Conservation (phyloP, 2,113 vertebrate genomes). For the Emydura subglobosa region DNA sequence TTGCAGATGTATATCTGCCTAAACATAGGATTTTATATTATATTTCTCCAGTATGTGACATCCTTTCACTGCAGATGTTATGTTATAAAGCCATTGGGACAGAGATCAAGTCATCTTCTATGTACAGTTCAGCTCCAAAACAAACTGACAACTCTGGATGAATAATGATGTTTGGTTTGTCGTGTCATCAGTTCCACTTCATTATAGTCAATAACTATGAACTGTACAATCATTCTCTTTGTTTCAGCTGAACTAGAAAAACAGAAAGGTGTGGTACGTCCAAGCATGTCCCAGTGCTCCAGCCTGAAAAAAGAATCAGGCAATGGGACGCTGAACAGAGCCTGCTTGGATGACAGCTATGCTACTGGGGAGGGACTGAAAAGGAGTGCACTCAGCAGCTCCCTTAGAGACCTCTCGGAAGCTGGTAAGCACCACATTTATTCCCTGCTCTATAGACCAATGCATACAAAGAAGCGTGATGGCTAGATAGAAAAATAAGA, state of each 20-base stretch:
- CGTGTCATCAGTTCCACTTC: not conserved
- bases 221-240: not conserved
- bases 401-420: conserved; percentile 95
- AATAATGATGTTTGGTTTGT: fast-evolving
- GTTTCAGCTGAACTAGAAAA: conserved; percentile 94
- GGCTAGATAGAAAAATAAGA: fast-evolving
- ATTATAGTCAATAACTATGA: not conserved
- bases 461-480: not conserved
- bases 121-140: not conserved
- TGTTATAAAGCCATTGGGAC: not conserved
- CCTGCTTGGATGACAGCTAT: conserved; percentile 96
- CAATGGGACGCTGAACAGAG: conserved; percentile 87
- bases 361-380: conserved; percentile 93
- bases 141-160: not conserved
- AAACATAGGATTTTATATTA: not conserved
- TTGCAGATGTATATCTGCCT: fast-evolving
- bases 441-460: not conserved
- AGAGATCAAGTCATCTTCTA: not conserved
- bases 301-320: conserved; percentile 92
- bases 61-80: not conserved
- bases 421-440: conserved; percentile 85
- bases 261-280: conserved; percentile 94
- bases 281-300: conserved; percentile 92
- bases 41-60: not conserved
- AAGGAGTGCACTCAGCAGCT: conserved; percentile 95